Base-by-base conservation (phyloP, 1,140 invertebrate genomes). In the Catajapyx aquilonaris region DNA sequence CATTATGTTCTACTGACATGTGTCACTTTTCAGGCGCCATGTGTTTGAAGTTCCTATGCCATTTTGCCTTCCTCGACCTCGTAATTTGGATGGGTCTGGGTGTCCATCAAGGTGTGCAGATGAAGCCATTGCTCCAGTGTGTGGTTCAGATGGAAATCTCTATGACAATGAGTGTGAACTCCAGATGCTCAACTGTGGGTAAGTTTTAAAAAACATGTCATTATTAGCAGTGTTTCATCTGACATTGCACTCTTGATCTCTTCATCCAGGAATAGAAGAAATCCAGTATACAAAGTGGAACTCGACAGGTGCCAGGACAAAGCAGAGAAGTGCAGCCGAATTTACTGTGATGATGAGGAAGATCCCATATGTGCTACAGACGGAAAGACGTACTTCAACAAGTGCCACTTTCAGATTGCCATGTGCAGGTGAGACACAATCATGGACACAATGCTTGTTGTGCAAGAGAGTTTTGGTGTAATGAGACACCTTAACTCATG, bases 41-140 rank as follows among this genome's bases (percentile, higher is more conserved):
- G 79, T 87, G 9, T 88, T 84, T 50, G 81, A 88, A 57, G 79
- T 85, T 18, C 84, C 84, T 1, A 80, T 87, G 65, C 77, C 80
- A 3, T 84, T 77, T 55, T 87, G 83, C 53, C 66, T 81, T 25
- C 71, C 74, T 1, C 78, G 81, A 51, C 77, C 85, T 51, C 60
- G 76, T 38, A 71, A 66, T n/a, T 61, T 55, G 50, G 68, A 54
- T 52, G 62, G 19, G 51, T 43, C 44, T 30, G 48, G 45, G 7
- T 84, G 81, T 51, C 76, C 81, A 2, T 64, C 74, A 4, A 68
- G 67, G 28, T 81, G 77, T 53, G 66, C 58, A 23, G 67, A 69
- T 35, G 64, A 66, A 34, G 50, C 60, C 13, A 61, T 66, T 25
- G 64, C 70, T 38, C 65, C 75, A 17, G 73, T 81, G 2, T 94